Conservation (phyloP, 2,888 invertebrate genomes). For the Lampropteryx suffumata region DNA sequence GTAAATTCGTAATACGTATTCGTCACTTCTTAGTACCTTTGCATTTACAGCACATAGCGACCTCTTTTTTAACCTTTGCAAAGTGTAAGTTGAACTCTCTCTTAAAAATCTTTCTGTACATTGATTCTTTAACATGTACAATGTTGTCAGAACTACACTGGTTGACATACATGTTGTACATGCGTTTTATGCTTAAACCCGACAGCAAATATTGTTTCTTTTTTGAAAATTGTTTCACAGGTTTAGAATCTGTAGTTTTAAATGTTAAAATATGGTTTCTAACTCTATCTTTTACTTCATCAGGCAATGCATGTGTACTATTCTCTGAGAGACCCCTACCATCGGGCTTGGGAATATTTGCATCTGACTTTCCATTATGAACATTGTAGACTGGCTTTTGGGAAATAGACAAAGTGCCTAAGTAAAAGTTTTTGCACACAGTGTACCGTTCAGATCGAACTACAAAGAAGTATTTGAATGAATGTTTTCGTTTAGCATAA, state of each 20-base stretch:
- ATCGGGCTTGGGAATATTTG: conserved; percentile 73
- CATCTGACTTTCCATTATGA: conserved; percentile 68
- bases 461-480: conserved; percentile 71
- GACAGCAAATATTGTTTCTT: conserved; percentile 66
- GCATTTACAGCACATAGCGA: conserved; percentile 63
- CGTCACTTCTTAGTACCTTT: conserved; percentile 68
- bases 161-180: conserved; percentile 65
- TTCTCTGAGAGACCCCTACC: conserved; percentile 65
- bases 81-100: conserved; percentile 71
- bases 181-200: conserved; percentile 63
- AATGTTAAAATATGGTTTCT: conserved; percentile 66
- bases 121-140: conserved; percentile 66
- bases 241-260: conserved; percentile 60
- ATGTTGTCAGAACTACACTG: conserved; percentile 57
- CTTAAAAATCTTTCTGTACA: conserved; percentile 75
- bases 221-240: conserved; percentile 60
- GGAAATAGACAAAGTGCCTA: conserved; percentile 73
- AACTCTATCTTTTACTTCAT: conserved; percentile 64
- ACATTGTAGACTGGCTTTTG: conserved; percentile 77
- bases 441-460: conserved; percentile 60
- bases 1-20: too few relatives aligned
- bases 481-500: conserved; percentile 58
- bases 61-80: conserved; percentile 57
- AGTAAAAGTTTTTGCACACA: conserved; percentile 74
- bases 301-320: conserved; percentile 61